Base-by-base conservation (phyloP, 2,888 invertebrate species). In the Phyllotreta cruciferae region DNA sequence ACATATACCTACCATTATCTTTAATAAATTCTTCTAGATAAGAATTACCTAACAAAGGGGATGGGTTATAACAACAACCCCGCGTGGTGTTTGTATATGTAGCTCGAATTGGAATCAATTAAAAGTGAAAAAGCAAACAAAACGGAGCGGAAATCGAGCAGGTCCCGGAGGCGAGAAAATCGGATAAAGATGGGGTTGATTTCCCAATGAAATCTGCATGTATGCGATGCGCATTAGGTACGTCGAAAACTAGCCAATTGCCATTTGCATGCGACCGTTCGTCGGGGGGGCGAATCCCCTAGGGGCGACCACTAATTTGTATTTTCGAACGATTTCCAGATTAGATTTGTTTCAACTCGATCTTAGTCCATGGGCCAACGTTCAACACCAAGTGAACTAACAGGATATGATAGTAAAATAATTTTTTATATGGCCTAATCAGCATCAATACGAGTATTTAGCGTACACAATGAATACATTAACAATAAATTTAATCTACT, bases 241-340 rank as follows among this genome's bases (percentile, higher is more conserved):
- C 66, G 67, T 67, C 69, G 77, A 79, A 81, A 80, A 60, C 52
- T 80, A 79, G 80, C 79, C 80, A 80, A 80, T 80, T 78, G 79
- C 73, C 73, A 79, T 80, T 79, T 80, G 79, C 79, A 78, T 78
- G 75, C 73, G 66, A 60, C 56, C 60, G 66, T 71, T 70, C 57
- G 66, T 72, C 71, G 73, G 65, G 70, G 69, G 68, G 67, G 60
- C 57, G 63, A 68, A 63, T 74, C 77, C 77, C 77, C 60, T 10
- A 34, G 49, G 39, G 75, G 75, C 78, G 72, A 70, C 73, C 73
- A 75, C 78, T 80, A 80, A 80, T 79, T 78, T 77, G 77, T 77
- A 78, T 79, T 80, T 60, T 79, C 79, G 78, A 75, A 77, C 78
- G 78, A 79, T 79, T 77, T 75, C 74, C 74, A 78, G 80, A 80